Evolutionary conservation across 2,888 invertebrate species (phyloP), one percentile per base, ranked within the genome.

Genomic region (Chalcosyrphus nemorum): DNA sequence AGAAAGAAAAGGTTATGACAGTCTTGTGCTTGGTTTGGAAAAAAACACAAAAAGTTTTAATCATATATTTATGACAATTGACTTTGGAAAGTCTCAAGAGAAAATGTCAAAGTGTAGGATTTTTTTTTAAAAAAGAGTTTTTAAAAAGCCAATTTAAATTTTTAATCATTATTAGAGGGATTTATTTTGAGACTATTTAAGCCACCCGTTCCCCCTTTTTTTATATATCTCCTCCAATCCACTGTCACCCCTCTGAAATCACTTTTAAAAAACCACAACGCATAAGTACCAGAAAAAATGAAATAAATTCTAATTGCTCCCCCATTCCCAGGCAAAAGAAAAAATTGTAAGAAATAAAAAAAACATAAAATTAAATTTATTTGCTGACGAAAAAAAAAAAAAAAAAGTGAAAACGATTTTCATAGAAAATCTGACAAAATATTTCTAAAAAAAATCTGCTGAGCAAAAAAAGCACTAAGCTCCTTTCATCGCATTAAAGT

Each of bases 361-460:
- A n/a, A n/a, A n/a, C n/a, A n/a, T n/a, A n/a, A n/a, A n/a, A n/a
- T 61, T 52, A 54, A 74, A 78, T 78, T 72, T 78, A 74, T 80
- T 66, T 80, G 65, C 72, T 72, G 66, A 61, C 66, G 41, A 50
- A 72, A 78, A 65, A 24, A 6, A 47, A n/a, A n/a, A n/a, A 38
- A 50, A n/a, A 19, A 43, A 57, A 61, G 52, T 59, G 29, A 43
- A 50, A 54, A 27, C 32, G 27, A 74, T 80, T 66, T 61, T 65
- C 74, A 74, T 74, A 80, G 41, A 45, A 74, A 74, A 66, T 72
- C 72, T 66, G 27, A n/a, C 41, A n/a, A 59, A 74, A 71, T 66
- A 27, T 35, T 21, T 68, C 45, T 19, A 50, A 38, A 32, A 71
- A 52, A 35, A 15, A 56, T 9, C 1, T 52, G 24, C 65, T 32